Percentiles rank a stretch among this genome's conserved stretches.
phyloP scores from a whole-genome alignment of 2,797 vertebrate species.

The Intellagama lesueurii region DNA sequence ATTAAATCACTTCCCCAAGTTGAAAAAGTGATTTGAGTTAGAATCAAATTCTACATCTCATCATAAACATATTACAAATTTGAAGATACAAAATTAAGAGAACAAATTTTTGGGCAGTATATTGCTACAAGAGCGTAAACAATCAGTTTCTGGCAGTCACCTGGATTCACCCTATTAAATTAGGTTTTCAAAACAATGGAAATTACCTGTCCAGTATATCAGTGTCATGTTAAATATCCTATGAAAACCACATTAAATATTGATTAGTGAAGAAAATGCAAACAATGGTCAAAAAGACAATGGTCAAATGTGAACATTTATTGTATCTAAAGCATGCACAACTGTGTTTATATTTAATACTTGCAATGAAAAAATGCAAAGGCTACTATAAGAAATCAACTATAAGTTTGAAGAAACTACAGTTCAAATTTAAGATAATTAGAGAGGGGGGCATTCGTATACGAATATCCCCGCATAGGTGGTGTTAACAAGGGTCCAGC shows the following conservation, averaged over 20 bases:
- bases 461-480: too few relatives aligned
- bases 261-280: constrained; percentile 72
- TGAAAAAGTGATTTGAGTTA: constrained; percentile 20
- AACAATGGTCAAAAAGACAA: constrained; percentile 62
- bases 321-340: constrained; percentile 50
- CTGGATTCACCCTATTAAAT: constrained; percentile 66
- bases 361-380: background rate
- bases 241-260: constrained; percentile 78
- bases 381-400: background rate
- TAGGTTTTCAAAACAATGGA: constrained; percentile 73
- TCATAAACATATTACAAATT: background rate
- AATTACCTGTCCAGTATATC: constrained; percentile 79
- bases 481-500: too few relatives aligned
- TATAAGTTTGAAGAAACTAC: background rate
- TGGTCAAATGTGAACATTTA: constrained; percentile 58
- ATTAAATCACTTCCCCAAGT: constrained; percentile 42
- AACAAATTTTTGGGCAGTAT: constrained; percentile 67
- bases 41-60: constrained; percentile 2
- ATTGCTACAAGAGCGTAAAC: constrained; percentile 43
- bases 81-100: constrained; percentile 36
- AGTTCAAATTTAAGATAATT: background rate
- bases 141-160: constrained; percentile 73
- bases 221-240: constrained; percentile 79
- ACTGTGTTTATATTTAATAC: background rate
- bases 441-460: too few relatives aligned